Percentiles rank a stretch among this genome's conserved stretches.
Evolutionary conservation across 2,797 vertebrate species (phyloP).

Genomic region (Ptychobarbus kaznakovi): DNA sequence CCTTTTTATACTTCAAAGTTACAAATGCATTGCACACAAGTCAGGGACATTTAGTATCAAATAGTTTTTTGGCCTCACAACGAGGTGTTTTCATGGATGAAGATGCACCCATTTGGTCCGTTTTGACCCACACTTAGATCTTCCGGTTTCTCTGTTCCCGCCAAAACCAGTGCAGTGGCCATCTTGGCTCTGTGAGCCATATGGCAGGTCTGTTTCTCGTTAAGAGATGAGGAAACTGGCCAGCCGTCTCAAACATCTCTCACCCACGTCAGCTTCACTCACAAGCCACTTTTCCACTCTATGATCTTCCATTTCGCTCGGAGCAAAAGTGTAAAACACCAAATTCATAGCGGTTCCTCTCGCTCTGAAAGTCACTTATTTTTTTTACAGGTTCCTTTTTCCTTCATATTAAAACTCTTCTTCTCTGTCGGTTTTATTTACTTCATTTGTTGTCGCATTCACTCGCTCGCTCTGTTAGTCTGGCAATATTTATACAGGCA

Average conservation of each 20-base stretch:
- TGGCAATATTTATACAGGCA: slow-evolving; percentile 40
- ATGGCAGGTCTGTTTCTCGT: slow-evolving; percentile 72
- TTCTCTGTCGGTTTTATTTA: slow-evolving; percentile 55
- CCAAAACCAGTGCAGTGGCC: slow-evolving; percentile 11
- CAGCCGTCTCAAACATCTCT: slow-evolving; percentile 59
- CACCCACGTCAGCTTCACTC: slow-evolving; percentile 57
- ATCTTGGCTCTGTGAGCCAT: slow-evolving; percentile 42
- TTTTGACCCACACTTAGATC: slow-evolving; percentile 30
- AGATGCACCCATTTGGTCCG: not conserved
- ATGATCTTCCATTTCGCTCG: slow-evolving; percentile 37
- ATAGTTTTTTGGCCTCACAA: not conserved
- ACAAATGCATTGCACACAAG: not conserved
- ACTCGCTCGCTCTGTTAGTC: slow-evolving; percentile 20
- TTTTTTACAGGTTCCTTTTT: not conserved
- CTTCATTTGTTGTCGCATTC: slow-evolving; percentile 26
- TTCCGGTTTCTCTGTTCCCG: slow-evolving; percentile 31
- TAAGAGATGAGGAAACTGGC: slow-evolving; percentile 75
- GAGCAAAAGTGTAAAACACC: slow-evolving; percentile 36
- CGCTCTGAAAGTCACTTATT: not conserved
- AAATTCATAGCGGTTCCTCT: not conserved
- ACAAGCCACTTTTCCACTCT: slow-evolving; percentile 53
- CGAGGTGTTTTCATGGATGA: slow-evolving; percentile 9
- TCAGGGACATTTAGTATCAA: not conserved
- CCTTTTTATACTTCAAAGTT: not conserved
- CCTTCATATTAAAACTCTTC: not conserved